Evolutionary conservation across 2,888 invertebrate genomes (phyloP).

Genomic region (Dione vanillae): DNA sequence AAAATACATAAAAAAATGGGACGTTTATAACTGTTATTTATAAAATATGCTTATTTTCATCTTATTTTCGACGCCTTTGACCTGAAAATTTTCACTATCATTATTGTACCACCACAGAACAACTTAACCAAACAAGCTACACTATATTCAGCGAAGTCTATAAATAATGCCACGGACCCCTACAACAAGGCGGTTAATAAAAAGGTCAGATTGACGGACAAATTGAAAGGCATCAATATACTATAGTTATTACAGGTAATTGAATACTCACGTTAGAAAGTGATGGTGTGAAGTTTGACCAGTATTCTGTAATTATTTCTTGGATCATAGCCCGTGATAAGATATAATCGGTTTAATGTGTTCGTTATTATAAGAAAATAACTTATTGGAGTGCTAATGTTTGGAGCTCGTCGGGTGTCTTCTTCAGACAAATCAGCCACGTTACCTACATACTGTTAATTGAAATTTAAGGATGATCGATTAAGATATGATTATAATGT

Average conservation of each 20-base stretch:
- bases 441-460: constrained; percentile 5
- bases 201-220: constrained; percentile 60
- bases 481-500: constrained; percentile 17
- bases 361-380: constrained; percentile 24
- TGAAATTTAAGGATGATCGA: constrained; percentile 19
- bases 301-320: constrained; percentile 64
- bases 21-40: neutral
- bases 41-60: neutral
- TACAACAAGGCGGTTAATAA: constrained; percentile 42
- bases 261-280: constrained; percentile 70
- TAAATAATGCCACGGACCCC: constrained; percentile 34
- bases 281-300: constrained; percentile 55
- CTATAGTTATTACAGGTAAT: constrained; percentile 70
- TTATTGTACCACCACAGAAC: constrained; percentile 7
- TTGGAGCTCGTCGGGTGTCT: neutral
- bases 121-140: constrained; percentile 4
- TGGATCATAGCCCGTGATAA: constrained; percentile 58
- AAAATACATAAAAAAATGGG: too few relatives aligned
- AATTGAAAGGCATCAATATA: constrained; percentile 71
- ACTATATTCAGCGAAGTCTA: neutral
- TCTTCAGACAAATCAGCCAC: constrained; percentile 17
- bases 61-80: neutral
- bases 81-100: neutral
- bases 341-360: constrained; percentile 63
- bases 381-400: constrained; percentile 17